Conservation (phyloP, 2,797 vertebrate genomes). For the Cossypha dichroa region DNA sequence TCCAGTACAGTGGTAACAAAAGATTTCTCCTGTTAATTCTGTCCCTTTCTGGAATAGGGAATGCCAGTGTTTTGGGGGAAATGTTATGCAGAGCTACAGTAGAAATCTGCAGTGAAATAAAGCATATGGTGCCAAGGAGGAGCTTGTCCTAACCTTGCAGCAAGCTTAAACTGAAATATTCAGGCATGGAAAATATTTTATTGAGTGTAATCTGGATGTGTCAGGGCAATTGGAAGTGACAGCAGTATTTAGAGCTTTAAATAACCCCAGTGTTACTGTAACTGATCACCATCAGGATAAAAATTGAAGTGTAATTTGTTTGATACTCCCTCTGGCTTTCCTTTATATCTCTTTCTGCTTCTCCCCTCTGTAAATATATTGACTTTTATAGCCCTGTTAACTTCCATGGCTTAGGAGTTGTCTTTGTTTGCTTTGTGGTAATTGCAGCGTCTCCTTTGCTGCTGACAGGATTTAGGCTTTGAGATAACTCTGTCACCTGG, state of each 20-base stretch:
- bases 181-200: background rate
- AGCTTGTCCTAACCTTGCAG: background rate
- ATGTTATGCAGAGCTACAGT: background rate
- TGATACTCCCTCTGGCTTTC: background rate
- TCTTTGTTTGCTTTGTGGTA: slow-evolving; percentile 15
- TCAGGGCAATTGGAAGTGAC: background rate
- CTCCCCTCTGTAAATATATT: slow-evolving; percentile 40
- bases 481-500: background rate
- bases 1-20: background rate
- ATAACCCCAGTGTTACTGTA: slow-evolving; percentile 19
- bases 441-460: background rate
- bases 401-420: background rate
- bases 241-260: background rate
- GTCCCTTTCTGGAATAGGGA: background rate
- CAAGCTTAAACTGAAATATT: background rate
- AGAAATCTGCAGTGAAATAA: background rate
- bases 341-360: background rate
- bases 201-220: background rate
- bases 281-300: slow-evolving; percentile 2
- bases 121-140: background rate
- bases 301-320: slow-evolving; percentile 20
- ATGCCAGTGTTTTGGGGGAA: background rate
- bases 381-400: slow-evolving; percentile 4
- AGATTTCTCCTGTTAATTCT: background rate
- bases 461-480: background rate